Conservation (phyloP, 1,140 invertebrate genomes). For the Cydia strobilella region DNA sequence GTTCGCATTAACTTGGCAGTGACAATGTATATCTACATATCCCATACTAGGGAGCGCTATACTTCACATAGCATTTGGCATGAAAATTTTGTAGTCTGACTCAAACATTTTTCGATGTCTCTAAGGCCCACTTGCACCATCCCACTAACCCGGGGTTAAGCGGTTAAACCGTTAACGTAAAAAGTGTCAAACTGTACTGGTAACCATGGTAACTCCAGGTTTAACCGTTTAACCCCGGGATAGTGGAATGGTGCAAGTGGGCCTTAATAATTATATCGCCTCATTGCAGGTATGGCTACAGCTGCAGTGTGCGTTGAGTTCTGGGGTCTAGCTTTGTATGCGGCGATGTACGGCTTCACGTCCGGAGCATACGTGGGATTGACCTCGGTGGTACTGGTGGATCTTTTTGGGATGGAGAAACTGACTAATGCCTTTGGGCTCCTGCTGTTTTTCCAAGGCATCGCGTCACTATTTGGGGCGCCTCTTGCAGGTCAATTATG, state of each 20-base stretch:
- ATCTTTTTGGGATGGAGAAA: slow-evolving; percentile 91
- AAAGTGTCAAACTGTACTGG: too few species aligned
- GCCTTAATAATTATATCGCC: slow-evolving; percentile 38
- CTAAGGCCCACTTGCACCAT: too few species aligned
- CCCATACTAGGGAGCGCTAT: too few species aligned
- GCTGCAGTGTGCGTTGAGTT: slow-evolving; percentile 88
- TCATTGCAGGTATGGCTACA: slow-evolving; percentile 87
- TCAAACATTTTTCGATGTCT: not conserved
- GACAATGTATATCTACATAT: too few species aligned
- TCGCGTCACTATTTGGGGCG: slow-evolving; percentile 93
- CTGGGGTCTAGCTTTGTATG: slow-evolving; percentile 86
- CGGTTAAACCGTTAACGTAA: too few species aligned
- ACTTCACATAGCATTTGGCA: too few species aligned
- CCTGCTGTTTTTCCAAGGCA: slow-evolving; percentile 93
- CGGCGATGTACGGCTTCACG: slow-evolving; percentile 90
- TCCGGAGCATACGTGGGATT: slow-evolving; percentile 96
- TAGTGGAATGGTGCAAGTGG: too few species aligned
- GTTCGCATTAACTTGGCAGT: too few species aligned
- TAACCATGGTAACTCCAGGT: too few species aligned
- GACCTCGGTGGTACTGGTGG: slow-evolving; percentile 94
- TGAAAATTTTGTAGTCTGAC: not conserved
- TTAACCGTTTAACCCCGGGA: too few species aligned
- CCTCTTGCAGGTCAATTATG: slow-evolving; percentile 89
- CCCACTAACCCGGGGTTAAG: too few species aligned
- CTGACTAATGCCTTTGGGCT: slow-evolving; percentile 97